Base-by-base conservation (phyloP, 1,140 invertebrate genomes). In the Apolygus lucorum region DNA sequence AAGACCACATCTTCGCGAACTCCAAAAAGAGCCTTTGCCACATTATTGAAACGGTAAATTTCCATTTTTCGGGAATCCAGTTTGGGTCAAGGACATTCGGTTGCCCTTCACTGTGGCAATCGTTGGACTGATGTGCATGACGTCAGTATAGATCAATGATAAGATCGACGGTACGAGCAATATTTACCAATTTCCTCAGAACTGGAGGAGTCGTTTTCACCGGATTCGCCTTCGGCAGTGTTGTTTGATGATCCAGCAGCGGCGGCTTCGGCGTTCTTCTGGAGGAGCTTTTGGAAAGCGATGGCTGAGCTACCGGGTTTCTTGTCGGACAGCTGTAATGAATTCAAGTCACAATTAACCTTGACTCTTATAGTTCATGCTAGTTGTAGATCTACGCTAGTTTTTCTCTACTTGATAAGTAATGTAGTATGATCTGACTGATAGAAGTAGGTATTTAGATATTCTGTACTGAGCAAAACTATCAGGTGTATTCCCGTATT, bases 241-340 rank as follows among this genome's bases (percentile, higher is more conserved):
- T 65, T 49, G 66, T 11, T 24, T n/a, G n/a, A n/a, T n/a, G n/a
- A n/a, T 29, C 4, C 34, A 4, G 54, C 54, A 4, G 54, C 54
- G 11, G 54, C 22, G 4, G 54, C 54, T 59, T 59, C 54, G 54
- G 54, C 54, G 22, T 59, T 13, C 65, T 67, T 67, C 29, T 29
- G 64, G 28, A 73, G 52, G 2, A 73, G 49, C 65, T 69, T 72
- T 29, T 72, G 71, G 63, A 72, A 73, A 22, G 54, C 62, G 0
- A 72, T 59, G 1, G 71, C 73, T 1, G 68, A 66, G 34, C 66
- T 68, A 13, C 73, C 73, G 0, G 71, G 71, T 63, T 67, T 28
- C 1, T 26, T 52, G n/a, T 67, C 67, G 17, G 54, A 59, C 54
- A 59, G 54, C 54, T 59, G 11, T 17, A 17, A 49, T n/a, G n/a